Percentiles rank a stretch among this genome's conserved stretches.
phyloP scores from a whole-genome alignment of 2,888 invertebrate genomes.

The Rosalia funebris region DNA sequence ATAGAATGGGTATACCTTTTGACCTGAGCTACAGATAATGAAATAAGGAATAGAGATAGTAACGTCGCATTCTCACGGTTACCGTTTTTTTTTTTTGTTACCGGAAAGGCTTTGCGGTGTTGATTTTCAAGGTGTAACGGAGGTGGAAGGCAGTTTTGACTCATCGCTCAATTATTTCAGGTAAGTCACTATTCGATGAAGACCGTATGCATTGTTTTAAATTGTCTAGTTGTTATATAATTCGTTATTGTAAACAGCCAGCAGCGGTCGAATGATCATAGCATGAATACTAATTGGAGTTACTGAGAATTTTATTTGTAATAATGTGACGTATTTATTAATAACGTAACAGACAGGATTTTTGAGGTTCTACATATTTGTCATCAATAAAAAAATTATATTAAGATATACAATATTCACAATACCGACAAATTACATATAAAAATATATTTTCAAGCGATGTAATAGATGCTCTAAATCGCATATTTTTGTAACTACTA shows the following conservation, averaged over 20 bases:
- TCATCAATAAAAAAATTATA: no score
- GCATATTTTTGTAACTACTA: no score
- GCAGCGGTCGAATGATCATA: not conserved
- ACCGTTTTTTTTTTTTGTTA: conserved; percentile 27
- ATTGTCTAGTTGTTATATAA: conserved; percentile 16
- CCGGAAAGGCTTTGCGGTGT: conserved; percentile 33
- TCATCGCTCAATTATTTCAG: conserved; percentile 16
- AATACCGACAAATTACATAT: no score
- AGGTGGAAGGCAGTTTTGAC: conserved; percentile 24
- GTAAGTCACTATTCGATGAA: conserved; percentile 13
- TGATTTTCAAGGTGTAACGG: conserved; percentile 28
- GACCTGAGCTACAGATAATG: not conserved
- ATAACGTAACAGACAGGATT: not conserved
- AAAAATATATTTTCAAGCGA: no score
- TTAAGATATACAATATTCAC: no score
- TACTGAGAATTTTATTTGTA: conserved; percentile 12
- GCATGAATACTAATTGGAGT: conserved; percentile 8
- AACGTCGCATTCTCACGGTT: conserved; percentile 26
- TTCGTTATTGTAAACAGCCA: conserved; percentile 13
- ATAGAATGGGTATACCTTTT: not conserved
- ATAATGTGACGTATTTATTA: not conserved
- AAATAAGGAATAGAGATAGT: not conserved
- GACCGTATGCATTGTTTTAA: conserved; percentile 8
- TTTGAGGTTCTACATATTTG: no score
- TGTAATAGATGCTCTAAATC: no score